phyloP scores from a whole-genome alignment of 2,797 vertebrate genomes.

The Distichodus sexfasciatus region DNA sequence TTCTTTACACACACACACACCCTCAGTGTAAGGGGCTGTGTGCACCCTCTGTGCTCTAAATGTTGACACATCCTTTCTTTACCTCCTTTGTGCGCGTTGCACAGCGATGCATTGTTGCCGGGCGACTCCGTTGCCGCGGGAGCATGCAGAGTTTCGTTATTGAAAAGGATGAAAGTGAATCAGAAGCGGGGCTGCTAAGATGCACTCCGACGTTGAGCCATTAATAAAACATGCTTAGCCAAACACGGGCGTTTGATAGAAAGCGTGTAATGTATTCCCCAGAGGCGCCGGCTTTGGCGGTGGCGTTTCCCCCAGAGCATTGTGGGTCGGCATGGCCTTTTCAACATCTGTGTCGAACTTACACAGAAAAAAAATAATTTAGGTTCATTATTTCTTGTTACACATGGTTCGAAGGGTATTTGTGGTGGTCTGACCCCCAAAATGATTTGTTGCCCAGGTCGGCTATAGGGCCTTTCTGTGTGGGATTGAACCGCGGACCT shows the following conservation, averaged over 20 bases:
- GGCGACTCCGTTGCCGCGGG: not conserved
- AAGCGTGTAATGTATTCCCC: conserved; percentile 19
- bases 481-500: too few species aligned
- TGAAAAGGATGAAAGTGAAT: not conserved
- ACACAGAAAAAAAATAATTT: too few species aligned
- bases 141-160: not conserved
- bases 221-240: not conserved
- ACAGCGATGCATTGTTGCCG: not conserved
- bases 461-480: too few species aligned
- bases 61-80: too few species aligned
- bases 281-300: not conserved
- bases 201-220: not conserved
- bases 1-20: too few species aligned
- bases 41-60: too few species aligned
- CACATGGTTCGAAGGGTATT: too few species aligned
- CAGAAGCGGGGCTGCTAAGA: not conserved
- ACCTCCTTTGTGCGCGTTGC: not conserved
- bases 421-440: too few species aligned
- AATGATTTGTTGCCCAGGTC: too few species aligned
- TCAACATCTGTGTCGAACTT: conserved; percentile 17
- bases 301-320: not conserved
- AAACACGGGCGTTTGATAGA: not conserved
- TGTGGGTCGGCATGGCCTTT: not conserved
- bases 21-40: too few species aligned
- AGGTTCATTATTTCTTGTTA: too few species aligned